Conservation (phyloP, 2,797 vertebrate genomes). For the Chaetophractus vellerosus region DNA sequence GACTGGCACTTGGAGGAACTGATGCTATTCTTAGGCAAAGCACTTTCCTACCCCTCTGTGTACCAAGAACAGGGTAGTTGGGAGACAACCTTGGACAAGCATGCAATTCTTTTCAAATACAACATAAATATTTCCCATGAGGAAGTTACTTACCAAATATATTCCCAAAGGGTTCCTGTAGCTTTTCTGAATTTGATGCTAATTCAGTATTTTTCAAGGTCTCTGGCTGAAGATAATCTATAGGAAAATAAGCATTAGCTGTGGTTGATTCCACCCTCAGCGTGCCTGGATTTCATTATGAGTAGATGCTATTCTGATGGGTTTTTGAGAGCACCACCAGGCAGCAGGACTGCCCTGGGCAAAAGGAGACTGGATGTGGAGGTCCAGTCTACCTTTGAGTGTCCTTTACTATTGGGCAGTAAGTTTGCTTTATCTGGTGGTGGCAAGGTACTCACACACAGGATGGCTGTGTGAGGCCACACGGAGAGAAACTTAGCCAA, state of each 20-base stretch:
- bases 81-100: not conserved
- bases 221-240: not conserved
- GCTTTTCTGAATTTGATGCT: not conserved
- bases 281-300: not conserved
- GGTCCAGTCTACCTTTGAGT: too few species aligned
- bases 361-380: too few species aligned
- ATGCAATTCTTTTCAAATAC: not conserved
- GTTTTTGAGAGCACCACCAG: not conserved
- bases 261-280: not conserved
- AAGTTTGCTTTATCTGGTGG: too few species aligned
- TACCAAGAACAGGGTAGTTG: not conserved
- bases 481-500: too few species aligned
- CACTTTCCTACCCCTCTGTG: not conserved
- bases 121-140: not conserved
- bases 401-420: too few species aligned
- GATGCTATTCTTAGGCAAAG: not conserved
- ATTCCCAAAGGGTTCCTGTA: slow-evolving; percentile 10
- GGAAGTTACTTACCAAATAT: slow-evolving; percentile 66
- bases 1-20: not conserved
- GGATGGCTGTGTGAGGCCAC: too few species aligned
- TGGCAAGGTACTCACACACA: too few species aligned
- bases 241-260: not conserved
- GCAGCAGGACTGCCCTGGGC: not conserved
- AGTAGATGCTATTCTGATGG: not conserved
- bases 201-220: not conserved